phyloP scores from a whole-genome alignment of 35 echinoderm and acorn worm species.

The Ophioderma brevispina region DNA sequence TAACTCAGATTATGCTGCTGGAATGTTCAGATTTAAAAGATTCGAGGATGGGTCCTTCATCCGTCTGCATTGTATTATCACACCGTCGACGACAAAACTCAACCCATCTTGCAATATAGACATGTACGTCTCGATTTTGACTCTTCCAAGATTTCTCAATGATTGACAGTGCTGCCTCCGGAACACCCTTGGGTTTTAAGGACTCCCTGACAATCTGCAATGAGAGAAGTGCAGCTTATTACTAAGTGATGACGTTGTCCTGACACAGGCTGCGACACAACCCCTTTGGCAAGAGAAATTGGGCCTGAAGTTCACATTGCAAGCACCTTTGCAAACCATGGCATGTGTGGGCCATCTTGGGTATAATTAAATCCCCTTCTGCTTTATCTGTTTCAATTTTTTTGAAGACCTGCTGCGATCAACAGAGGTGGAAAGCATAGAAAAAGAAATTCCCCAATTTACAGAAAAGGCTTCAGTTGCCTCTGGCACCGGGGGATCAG shows the following conservation, averaged over 20 bases:
- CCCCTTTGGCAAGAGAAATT: no score
- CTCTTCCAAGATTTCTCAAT: slow-evolving; percentile 50
- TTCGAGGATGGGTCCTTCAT: neutral
- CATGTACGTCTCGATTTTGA: slow-evolving; percentile 59
- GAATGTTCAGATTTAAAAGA: slow-evolving; percentile 19
- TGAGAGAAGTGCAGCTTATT: neutral
- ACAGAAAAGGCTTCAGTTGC: no score
- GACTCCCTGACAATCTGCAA: slow-evolving; percentile 76
- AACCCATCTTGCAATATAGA: slow-evolving; percentile 59
- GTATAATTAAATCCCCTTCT: no score
- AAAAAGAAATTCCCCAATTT: no score
- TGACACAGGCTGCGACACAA: no score
- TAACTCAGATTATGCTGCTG: neutral
- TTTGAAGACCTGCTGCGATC: no score
- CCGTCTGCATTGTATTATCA: slow-evolving; percentile 38
- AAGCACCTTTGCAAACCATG: no score
- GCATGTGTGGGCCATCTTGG: no score
- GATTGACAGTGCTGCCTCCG: slow-evolving; percentile 45
- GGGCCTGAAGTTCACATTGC: no score
- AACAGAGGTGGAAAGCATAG: no score
- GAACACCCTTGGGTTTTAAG: slow-evolving; percentile 29
- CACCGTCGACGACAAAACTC: slow-evolving; percentile 48
- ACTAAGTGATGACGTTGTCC: slow-evolving; percentile 30
- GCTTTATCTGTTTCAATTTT: no score
- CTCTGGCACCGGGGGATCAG: no score